These are phyloP conservation scores for Geotrypetes seraphini DNA, from an alignment of 2,797 vertebrate genomes.

Conservation along the genomic window DNA sequence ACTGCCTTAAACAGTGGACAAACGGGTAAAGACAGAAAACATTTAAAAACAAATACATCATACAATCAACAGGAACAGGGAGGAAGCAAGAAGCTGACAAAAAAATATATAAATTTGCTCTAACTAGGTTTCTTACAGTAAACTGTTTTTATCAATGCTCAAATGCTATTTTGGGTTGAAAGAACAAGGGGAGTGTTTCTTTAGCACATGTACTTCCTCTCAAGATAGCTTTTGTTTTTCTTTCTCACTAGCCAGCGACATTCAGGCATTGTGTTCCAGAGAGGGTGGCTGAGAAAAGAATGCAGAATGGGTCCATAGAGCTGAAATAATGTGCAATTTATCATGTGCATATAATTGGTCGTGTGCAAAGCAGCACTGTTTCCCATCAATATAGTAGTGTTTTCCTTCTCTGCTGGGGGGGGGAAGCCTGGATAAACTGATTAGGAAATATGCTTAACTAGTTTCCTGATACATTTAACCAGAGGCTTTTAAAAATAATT, in stretches of 20 bases:
- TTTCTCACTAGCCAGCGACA: slow-evolving; percentile 34
- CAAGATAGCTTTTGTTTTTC: slow-evolving; percentile 25
- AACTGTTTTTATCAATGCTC: too few species aligned
- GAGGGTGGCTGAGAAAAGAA: slow-evolving; percentile 28
- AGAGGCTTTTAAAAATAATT: slow-evolving; percentile 32
- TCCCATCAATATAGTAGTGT: slow-evolving; percentile 21
- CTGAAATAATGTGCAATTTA: slow-evolving; percentile 35
- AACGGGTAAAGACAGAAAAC: too few species aligned
- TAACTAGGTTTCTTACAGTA: too few species aligned
- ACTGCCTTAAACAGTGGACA: too few species aligned
- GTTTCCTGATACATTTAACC: slow-evolving; percentile 17
- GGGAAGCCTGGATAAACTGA: slow-evolving; percentile 20
- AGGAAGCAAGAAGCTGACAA: too few species aligned
- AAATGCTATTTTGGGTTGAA: too few species aligned
- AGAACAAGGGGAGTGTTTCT: slow-evolving; percentile 21
- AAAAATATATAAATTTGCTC: too few species aligned
- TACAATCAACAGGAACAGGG: too few species aligned
- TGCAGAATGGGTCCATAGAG: slow-evolving; percentile 25
- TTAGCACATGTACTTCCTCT: slow-evolving; percentile 20
- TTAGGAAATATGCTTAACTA: slow-evolving; percentile 8
- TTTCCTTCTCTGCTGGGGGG: slow-evolving; percentile 20
- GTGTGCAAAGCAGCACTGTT: slow-evolving; percentile 27
- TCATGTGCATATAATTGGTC: slow-evolving; percentile 35
- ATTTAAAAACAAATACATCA: too few species aligned
- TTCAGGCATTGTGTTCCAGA: slow-evolving; percentile 26